These are phyloP conservation scores for Homarus americanus DNA, from an alignment of 1,140 invertebrate species.

Conservation along the genomic window DNA sequence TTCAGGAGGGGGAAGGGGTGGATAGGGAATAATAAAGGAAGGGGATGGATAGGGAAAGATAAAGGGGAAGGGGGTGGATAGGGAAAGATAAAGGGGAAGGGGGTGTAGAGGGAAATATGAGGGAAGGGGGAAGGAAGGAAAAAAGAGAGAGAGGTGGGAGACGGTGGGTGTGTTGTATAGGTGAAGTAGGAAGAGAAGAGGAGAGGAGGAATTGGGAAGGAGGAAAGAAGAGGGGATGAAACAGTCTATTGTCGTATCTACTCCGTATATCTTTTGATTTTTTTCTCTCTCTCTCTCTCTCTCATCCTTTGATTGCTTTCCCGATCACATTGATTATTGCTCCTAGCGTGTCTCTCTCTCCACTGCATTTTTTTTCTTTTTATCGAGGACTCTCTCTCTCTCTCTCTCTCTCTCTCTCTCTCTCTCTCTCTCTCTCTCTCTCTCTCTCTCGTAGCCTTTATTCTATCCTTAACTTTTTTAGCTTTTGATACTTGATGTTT, in stretches of 20 bases:
- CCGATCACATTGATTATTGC: background rate
- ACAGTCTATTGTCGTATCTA: background rate
- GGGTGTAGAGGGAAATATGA: background rate
- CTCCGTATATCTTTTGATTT: background rate
- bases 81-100: background rate
- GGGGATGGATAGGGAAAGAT: no score
- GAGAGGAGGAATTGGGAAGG: background rate
- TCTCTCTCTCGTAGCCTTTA: slow-evolving; percentile 27
- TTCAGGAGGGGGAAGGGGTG: no score
- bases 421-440: slow-evolving; percentile 35
- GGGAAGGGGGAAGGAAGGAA: background rate
- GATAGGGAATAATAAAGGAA: no score
- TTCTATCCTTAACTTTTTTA: no score
- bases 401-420: background rate
- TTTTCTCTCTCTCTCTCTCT: background rate
- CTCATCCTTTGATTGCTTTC: background rate
- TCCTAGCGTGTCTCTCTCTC: no score
- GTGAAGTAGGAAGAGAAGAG: background rate
- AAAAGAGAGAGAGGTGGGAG: background rate
- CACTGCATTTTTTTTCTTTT: background rate
- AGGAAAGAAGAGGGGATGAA: background rate
- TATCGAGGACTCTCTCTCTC: background rate
- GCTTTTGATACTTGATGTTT: no score
- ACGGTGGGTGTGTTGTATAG: background rate
- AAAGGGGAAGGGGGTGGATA: no score